Base-by-base conservation (phyloP, 2,113 vertebrate species). In the Vulpes lagopus region DNA sequence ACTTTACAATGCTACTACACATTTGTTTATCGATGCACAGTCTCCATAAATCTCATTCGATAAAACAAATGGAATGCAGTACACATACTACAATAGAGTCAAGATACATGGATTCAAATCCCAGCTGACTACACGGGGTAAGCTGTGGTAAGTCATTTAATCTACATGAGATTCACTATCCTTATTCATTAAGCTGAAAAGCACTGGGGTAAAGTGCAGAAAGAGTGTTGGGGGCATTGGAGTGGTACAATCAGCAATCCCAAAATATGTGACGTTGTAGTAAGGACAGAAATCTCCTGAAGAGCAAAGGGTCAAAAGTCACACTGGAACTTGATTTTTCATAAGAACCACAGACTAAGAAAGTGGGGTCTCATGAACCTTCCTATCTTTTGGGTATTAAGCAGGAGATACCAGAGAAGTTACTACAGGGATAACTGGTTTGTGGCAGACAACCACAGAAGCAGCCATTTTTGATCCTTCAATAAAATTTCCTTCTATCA, bases 281-380 rank as follows among this genome's bases (percentile, higher is more conserved):
- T 55, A 65, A 95, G 79, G 20, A 94, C 19, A 57, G 73, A 81
- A 81, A 84, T 22, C 78, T 89, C 27, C 32, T n/a, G n/a, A 84
- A 55, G 38, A 76, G 9, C 67, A 83, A 90, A 38, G 30, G 30
- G 73, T 57, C 38, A 59, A n/a, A 82, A 85, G n/a, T 83, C 53
- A 91, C 51, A 86, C n/a, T 38, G 62, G 25, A 92, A 85, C 49
- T 25, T 76, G 64, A 96, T 69, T 79, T 94, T 76, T 90, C 23
- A 49, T 49, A 89, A 93, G n/a, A 79, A 79, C 27, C 35, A 93
- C 12, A 95, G 83, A 65, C 30, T 79, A 35, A 78, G 86, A 76
- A 97, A 69, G 43, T 12, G 19, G 43, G 22, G 53, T 10, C 59
- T 81, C 59, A 60, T 15, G 17, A 93, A 80, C 22, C 62, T 93